These are phyloP conservation scores for Coreius guichenoti DNA, from an alignment of 2,797 vertebrate species.

Conservation along the genomic window DNA sequence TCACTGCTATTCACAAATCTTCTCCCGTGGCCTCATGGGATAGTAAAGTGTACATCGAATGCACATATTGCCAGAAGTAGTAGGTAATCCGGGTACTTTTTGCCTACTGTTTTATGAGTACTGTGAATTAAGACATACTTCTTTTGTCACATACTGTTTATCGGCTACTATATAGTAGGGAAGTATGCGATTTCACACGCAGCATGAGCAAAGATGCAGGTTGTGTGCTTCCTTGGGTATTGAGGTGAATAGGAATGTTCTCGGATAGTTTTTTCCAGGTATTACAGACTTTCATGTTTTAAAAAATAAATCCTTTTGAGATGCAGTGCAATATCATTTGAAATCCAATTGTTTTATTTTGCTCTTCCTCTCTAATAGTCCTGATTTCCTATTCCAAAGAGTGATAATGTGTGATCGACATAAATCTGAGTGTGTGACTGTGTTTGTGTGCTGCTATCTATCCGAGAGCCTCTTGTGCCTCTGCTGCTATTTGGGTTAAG, in stretches of 20 bases:
- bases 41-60: background rate
- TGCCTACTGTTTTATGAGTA: background rate
- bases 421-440: constrained; percentile 69
- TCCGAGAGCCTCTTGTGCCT: constrained; percentile 32
- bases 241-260: background rate
- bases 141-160: background rate
- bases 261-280: background rate
- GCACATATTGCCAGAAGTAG: background rate
- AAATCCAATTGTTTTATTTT: background rate
- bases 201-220: background rate
- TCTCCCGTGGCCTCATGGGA: background rate
- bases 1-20: background rate
- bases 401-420: constrained; percentile 42
- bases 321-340: background rate
- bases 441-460: background rate
- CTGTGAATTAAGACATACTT: background rate
- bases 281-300: background rate
- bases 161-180: background rate
- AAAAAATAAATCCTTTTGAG: background rate
- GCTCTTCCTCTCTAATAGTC: background rate
- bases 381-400: constrained; percentile 9
- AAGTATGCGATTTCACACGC: background rate
- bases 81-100: background rate
- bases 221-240: background rate
- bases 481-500: constrained; percentile 66